Base-by-base conservation (phyloP, 2,888 invertebrate genomes). In the Serripes groenlandicus region DNA sequence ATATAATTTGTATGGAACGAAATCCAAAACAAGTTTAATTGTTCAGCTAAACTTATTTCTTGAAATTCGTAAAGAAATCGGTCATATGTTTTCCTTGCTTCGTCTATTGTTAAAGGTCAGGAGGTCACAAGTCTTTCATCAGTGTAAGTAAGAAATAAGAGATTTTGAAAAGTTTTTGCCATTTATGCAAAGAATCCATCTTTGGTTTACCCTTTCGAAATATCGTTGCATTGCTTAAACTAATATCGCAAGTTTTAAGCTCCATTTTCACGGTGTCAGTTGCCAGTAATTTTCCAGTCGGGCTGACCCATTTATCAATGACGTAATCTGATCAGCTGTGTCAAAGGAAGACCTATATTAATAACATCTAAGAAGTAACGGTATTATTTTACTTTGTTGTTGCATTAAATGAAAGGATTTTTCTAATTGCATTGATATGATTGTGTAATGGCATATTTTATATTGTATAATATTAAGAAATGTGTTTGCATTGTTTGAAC, bases 301-400 rank as follows among this genome's bases (percentile, higher is more conserved):
- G 32, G 58, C n/a, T 78, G 72, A 78, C 78, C 78, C 28, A 78
- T 28, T 78, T 73, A 73, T 56, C 30, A 30, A 78, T 78, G 78
- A 78, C 78, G 66, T 78, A 64, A 78, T 78, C 37, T 35, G 30
- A 72, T 73, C 78, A 66, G 78, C 78, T 78, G 78, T 66, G 37
- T 35, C 37, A 49, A 49, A 49, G n/a, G n/a, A n/a, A n/a, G n/a
- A n/a, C n/a, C n/a, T n/a, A n/a, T n/a, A n/a, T n/a, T n/a, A n/a
- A n/a, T n/a, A n/a, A n/a, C n/a, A n/a, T n/a, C n/a, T n/a, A n/a
- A n/a, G n/a, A n/a, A n/a, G n/a, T n/a, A n/a, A n/a, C n/a, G n/a
- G n/a, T n/a, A n/a, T n/a, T n/a, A n/a, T n/a, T n/a, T n/a, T n/a
- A n/a, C n/a, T n/a, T n/a, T n/a, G n/a, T n/a, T n/a, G n/a, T n/a